Evolutionary conservation across 2,888 invertebrate genomes (phyloP).

Genomic region (Epistrophe grossulariae): DNA sequence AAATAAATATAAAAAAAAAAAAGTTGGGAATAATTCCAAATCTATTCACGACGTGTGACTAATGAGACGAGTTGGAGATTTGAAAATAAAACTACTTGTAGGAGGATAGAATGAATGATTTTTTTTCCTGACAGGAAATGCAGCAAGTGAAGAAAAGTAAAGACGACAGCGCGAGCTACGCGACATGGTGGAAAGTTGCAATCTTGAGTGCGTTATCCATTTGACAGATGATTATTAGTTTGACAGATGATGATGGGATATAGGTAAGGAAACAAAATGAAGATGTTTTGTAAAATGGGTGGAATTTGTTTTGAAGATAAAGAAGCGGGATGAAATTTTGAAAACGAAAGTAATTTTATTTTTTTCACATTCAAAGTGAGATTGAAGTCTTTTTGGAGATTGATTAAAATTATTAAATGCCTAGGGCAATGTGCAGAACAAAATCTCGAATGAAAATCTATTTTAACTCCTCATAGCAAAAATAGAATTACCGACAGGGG

Average conservation of each 20-base stretch:
- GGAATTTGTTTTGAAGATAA: no score
- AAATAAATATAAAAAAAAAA: constrained; percentile 35
- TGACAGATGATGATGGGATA: not conserved
- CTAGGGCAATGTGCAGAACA: no score
- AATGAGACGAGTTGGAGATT: constrained; percentile 42
- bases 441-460: no score
- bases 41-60: constrained; percentile 66
- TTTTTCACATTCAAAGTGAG: no score
- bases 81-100: constrained; percentile 32
- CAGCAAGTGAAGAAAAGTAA: constrained; percentile 48
- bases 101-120: constrained; percentile 44
- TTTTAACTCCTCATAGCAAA: no score
- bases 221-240: constrained; percentile 37
- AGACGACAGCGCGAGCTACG: not conserved
- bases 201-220: constrained; percentile 31
- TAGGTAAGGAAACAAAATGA: not conserved
- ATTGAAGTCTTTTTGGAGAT: no score
- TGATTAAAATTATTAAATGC: no score
- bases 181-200: constrained; percentile 3
- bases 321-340: no score
- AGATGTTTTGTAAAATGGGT: constrained; percentile 10
- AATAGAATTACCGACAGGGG: no score
- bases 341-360: no score
- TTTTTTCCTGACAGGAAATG: constrained; percentile 54
- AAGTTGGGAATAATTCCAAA: constrained; percentile 60